Evolutionary conservation across 2,888 invertebrate species (phyloP).

Genomic region (Chesias legatella): DNA sequence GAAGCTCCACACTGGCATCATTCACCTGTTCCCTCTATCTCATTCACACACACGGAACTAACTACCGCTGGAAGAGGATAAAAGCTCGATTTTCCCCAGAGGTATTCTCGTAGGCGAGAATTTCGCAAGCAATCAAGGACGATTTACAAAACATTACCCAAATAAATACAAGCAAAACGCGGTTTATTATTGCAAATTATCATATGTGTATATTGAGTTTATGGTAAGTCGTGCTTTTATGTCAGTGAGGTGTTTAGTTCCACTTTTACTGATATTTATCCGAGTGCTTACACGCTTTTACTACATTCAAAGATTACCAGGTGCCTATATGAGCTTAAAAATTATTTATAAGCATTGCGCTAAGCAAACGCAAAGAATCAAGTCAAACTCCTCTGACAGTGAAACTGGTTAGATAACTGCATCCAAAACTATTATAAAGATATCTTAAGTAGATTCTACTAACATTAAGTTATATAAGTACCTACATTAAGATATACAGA

Average conservation of each 20-base stretch:
- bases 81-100: slow-evolving; percentile 43
- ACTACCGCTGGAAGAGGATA: slow-evolving; percentile 42
- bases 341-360: too few relatives aligned
- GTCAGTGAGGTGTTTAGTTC: neutral
- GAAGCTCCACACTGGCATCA: slow-evolving; percentile 45
- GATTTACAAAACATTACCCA: slow-evolving; percentile 56
- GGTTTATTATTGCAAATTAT: slow-evolving; percentile 49
- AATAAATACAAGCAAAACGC: slow-evolving; percentile 45
- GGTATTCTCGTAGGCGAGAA: slow-evolving; percentile 47
- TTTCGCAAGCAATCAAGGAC: slow-evolving; percentile 71
- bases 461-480: too few relatives aligned
- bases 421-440: too few relatives aligned
- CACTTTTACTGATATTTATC: slow-evolving; percentile 1
- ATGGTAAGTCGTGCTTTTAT: slow-evolving; percentile 11
- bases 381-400: too few relatives aligned
- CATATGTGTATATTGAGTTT: slow-evolving; percentile 38
- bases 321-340: too few relatives aligned
- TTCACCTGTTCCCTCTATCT: slow-evolving; percentile 49
- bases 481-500: too few relatives aligned
- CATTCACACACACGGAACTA: slow-evolving; percentile 42
- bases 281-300: too few relatives aligned
- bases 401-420: too few relatives aligned
- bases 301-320: too few relatives aligned
- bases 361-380: too few relatives aligned
- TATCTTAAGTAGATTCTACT: too few relatives aligned